Evolutionary conservation across 2,888 invertebrate species (phyloP).

Genomic region (Lucinisca nassula): DNA sequence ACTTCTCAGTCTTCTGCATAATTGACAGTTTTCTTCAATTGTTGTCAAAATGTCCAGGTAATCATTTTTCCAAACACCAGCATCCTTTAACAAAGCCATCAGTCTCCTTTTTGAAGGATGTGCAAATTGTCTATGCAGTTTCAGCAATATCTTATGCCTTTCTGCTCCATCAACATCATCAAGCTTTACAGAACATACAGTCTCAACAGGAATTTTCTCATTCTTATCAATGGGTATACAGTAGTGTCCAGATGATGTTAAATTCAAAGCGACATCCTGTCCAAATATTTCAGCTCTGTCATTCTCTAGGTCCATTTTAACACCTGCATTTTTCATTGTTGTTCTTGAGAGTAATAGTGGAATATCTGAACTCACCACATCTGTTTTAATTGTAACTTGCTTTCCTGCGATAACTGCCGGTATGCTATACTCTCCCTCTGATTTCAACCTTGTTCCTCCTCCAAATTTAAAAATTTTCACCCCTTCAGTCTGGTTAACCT

Average conservation of each 20-base stretch:
- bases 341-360: slow-evolving; percentile 36
- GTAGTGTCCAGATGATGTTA: slow-evolving; percentile 28
- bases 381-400: slow-evolving; percentile 34
- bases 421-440: slow-evolving; percentile 23
- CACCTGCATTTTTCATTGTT: slow-evolving; percentile 51
- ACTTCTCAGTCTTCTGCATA: too few species aligned
- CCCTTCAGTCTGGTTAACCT: too few species aligned
- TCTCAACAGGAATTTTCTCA: not conserved
- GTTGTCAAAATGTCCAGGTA: too few species aligned
- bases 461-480: slow-evolving; percentile 46
- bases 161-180: not conserved
- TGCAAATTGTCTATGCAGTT: too few species aligned
- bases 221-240: slow-evolving; percentile 21
- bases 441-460: slow-evolving; percentile 37
- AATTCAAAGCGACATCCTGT: slow-evolving; percentile 24
- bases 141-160: not conserved
- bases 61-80: too few species aligned
- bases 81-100: too few species aligned
- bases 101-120: too few species aligned
- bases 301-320: slow-evolving; percentile 58
- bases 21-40: too few species aligned
- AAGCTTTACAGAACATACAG: not conserved
- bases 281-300: slow-evolving; percentile 50
- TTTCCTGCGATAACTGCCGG: slow-evolving; percentile 37
- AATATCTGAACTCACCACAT: slow-evolving; percentile 55